Percentiles rank a stretch among this genome's conserved stretches.
These are phyloP conservation scores for Squalus acanthias DNA, from an alignment of 2,797 vertebrate species.

Conservation along the genomic window DNA sequence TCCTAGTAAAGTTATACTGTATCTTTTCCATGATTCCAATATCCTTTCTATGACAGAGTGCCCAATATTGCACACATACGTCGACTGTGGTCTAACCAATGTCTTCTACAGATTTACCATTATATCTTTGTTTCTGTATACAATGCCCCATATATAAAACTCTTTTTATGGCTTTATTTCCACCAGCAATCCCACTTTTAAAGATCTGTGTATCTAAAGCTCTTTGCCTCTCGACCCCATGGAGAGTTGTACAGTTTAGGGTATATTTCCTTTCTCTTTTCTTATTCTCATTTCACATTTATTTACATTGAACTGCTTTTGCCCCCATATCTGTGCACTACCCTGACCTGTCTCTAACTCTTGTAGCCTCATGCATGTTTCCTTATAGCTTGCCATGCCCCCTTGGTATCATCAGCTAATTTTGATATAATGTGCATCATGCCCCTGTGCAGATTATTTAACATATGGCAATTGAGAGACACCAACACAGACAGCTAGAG, in stretches of 20 bases:
- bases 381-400: background rate
- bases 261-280: background rate
- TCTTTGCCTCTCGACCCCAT: background rate
- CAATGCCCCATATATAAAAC: background rate
- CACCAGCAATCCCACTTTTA: no score
- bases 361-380: background rate
- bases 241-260: background rate
- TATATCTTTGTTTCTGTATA: background rate
- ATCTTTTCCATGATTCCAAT: background rate
- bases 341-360: background rate
- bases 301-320: background rate
- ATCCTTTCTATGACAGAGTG: background rate
- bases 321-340: background rate
- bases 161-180: no score
- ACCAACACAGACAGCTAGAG: background rate
- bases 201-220: background rate
- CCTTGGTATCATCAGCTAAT: background rate
- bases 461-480: background rate
- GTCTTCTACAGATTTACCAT: background rate
- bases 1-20: background rate
- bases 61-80: background rate
- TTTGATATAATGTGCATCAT: background rate
- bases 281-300: background rate
- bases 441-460: background rate
- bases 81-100: background rate